Evolutionary conservation across 2,888 invertebrate genomes (phyloP).

Genomic region (Tenthredo distinguenda): DNA sequence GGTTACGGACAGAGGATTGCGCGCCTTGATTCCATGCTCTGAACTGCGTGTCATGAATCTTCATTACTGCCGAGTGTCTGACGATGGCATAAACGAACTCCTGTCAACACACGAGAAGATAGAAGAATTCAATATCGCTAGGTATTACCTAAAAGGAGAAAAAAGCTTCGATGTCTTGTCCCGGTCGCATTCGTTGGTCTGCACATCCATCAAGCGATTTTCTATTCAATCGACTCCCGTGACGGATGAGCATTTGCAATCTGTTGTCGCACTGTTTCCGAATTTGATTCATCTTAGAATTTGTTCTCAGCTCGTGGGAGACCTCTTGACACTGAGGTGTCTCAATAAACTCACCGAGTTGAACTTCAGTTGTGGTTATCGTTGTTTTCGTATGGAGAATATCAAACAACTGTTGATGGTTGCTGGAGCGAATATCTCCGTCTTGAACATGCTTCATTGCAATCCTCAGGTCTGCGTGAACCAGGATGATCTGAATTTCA

Average conservation of each 20-base stretch:
- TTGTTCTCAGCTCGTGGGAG: not conserved
- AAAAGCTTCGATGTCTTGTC: constrained; percentile 31
- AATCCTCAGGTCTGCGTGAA: constrained; percentile 7
- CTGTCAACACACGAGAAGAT: constrained; percentile 4
- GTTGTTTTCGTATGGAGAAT: constrained; percentile 29
- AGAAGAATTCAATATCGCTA: constrained; percentile 27
- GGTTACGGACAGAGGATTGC: constrained; percentile 30
- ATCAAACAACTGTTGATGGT: constrained; percentile 5
- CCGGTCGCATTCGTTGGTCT: not conserved
- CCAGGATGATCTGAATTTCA: constrained; percentile 25
- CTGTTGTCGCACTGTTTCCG: constrained; percentile 26
- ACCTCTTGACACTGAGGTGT: not conserved
- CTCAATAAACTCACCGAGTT: constrained; percentile 16
- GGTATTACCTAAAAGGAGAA: not conserved
- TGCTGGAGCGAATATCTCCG: constrained; percentile 1
- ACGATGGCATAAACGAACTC: constrained; percentile 22
- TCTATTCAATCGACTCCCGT: constrained; percentile 16
- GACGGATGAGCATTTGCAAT: not conserved
- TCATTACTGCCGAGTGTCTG: constrained; percentile 1
- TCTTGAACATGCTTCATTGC: constrained; percentile 22
- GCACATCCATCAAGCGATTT: constrained; percentile 23
- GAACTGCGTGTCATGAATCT: constrained; percentile 27
- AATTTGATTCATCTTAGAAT: constrained; percentile 23
- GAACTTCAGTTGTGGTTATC: constrained; percentile 33
- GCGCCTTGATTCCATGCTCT: constrained; percentile 21